Conservation (phyloP, 2,797 vertebrate species). For the Spinus olivaceus region DNA sequence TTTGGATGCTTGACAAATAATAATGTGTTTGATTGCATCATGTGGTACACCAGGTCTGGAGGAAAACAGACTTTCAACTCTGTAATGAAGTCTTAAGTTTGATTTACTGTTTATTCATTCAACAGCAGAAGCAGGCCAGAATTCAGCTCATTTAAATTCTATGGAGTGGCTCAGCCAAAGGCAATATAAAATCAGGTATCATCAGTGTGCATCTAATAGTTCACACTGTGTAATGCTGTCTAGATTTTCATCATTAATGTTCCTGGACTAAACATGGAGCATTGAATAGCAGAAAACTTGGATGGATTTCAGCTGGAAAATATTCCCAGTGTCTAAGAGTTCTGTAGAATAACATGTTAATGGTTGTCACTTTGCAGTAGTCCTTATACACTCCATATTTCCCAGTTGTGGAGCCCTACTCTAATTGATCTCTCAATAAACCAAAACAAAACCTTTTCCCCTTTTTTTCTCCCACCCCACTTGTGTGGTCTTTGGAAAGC, state of each 20-base stretch:
- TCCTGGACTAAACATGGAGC: constrained; percentile 51
- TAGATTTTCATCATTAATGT: constrained; percentile 74
- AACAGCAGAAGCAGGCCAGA: constrained; percentile 42
- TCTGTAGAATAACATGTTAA: constrained; percentile 59
- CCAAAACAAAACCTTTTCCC: background rate
- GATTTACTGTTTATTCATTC: constrained; percentile 57
- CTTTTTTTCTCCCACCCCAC: background rate
- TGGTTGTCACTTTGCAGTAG: constrained; percentile 46
- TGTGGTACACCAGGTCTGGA: constrained; percentile 8
- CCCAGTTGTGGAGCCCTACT: background rate
- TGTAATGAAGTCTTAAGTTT: constrained; percentile 27
- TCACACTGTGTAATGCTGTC: constrained; percentile 69
- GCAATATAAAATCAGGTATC: constrained; percentile 66
- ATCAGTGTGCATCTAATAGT: constrained; percentile 58
- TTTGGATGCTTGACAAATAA: constrained; percentile 40
- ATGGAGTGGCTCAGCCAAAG: constrained; percentile 61
- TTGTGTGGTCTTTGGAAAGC: constrained; percentile 11
- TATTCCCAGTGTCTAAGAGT: constrained; percentile 23
- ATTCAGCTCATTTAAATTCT: constrained; percentile 52
- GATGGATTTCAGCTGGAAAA: constrained; percentile 68
- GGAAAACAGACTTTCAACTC: constrained; percentile 41
- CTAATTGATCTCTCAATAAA: background rate
- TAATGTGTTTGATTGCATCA: constrained; percentile 51
- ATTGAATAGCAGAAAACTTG: constrained; percentile 47
- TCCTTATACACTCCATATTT: constrained; percentile 40